These are phyloP conservation scores for Sturnus vulgaris DNA, from an alignment of 2,113 vertebrate species.

Conservation along the genomic window DNA sequence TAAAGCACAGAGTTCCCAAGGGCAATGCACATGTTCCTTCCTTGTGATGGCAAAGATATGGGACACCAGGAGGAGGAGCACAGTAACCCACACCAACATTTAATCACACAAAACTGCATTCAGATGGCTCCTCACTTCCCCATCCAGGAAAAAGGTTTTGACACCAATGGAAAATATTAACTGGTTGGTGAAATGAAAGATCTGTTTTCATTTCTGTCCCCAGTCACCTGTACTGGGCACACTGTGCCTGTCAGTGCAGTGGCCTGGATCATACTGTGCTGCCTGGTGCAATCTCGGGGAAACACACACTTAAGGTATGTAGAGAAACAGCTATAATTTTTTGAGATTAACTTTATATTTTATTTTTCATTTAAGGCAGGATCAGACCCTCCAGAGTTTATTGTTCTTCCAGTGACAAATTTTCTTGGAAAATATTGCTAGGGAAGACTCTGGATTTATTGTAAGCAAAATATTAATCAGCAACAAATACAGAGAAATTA, in stretches of 20 bases:
- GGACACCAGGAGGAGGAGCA: neutral
- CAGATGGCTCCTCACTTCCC: neutral
- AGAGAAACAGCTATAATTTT: neutral
- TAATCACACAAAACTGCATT: neutral
- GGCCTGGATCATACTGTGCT: neutral
- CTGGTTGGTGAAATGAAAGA: neutral
- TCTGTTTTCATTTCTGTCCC: neutral
- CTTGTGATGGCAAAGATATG: neutral
- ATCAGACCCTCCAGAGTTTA: neutral
- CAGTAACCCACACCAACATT: neutral
- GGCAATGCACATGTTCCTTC: neutral
- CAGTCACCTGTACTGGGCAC: neutral
- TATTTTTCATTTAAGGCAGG: neutral
- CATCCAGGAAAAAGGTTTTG: neutral
- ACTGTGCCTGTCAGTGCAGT: neutral
- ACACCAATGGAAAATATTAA: neutral
- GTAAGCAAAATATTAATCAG: neutral
- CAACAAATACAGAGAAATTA: neutral
- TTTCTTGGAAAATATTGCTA: neutral
- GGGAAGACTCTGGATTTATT: neutral
- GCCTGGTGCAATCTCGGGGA: neutral
- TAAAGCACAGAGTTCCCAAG: neutral
- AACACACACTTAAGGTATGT: neutral
- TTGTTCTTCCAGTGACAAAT: neutral
- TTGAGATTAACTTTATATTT: neutral